phyloP scores from a whole-genome alignment of 2,888 invertebrate species.

The Prosopocoilus inquinatus region DNA sequence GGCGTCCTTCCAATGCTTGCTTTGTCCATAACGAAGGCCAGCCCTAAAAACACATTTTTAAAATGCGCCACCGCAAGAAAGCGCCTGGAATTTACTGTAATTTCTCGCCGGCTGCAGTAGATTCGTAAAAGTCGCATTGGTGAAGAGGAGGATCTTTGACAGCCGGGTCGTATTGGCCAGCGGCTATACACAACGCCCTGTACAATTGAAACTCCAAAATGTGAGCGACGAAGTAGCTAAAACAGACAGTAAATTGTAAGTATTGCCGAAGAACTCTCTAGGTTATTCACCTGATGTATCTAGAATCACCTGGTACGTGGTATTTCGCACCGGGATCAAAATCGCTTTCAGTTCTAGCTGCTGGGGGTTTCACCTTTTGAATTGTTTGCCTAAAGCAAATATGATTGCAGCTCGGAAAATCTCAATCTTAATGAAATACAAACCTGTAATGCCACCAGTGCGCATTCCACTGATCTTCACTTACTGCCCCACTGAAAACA shows the following conservation, averaged over 20 bases:
- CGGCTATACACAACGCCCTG: slow-evolving; percentile 62
- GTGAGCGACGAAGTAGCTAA: slow-evolving; percentile 61
- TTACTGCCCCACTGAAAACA: slow-evolving; percentile 50
- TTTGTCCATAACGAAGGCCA: slow-evolving; percentile 51
- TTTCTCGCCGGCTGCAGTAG: slow-evolving; percentile 64
- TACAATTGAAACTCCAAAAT: slow-evolving; percentile 77
- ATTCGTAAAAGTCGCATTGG: slow-evolving; percentile 69
- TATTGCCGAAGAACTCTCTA: neutral
- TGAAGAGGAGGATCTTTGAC: slow-evolving; percentile 59
- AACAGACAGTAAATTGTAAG: slow-evolving; percentile 10
- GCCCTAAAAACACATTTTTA: slow-evolving; percentile 45
- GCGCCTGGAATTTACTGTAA: slow-evolving; percentile 52
- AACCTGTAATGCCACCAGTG: slow-evolving; percentile 48
- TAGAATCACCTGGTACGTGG: slow-evolving; percentile 50
- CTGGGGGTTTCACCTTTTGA: slow-evolving; percentile 50
- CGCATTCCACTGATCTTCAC: slow-evolving; percentile 47
- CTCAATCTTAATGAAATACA: neutral
- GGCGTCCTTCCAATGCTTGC: slow-evolving; percentile 57
- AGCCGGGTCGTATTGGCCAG: slow-evolving; percentile 60
- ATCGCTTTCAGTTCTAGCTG: slow-evolving; percentile 44
- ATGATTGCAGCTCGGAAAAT: neutral
- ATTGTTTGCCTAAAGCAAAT: slow-evolving; percentile 41
- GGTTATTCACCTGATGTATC: slow-evolving; percentile 45
- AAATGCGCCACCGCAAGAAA: neutral
- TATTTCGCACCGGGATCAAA: slow-evolving; percentile 53